A percentile compares a stretch with the other conserved stretches of the same genome.
phyloP scores from a whole-genome alignment of 2,888 invertebrate genomes.

The Zootermopsis nevadensis region DNA sequence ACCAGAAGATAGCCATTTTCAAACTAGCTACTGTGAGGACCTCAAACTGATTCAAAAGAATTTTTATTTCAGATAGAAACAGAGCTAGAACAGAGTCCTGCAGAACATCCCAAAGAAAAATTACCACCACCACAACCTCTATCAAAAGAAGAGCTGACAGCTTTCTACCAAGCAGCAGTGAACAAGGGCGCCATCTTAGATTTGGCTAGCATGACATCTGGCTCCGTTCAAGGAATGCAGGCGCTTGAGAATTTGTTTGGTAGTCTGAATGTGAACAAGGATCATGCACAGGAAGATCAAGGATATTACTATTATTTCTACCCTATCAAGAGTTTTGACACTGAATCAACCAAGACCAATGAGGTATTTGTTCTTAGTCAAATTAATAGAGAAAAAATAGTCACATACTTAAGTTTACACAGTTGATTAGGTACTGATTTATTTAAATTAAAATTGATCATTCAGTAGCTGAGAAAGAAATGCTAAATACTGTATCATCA shows the following conservation, averaged over 20 bases:
- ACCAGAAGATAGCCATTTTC: too few relatives aligned
- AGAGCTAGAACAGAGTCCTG: not conserved
- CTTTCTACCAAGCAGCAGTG: constrained; percentile 65
- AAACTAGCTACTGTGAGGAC: too few relatives aligned
- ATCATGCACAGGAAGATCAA: constrained; percentile 54
- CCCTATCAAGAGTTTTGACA: constrained; percentile 66
- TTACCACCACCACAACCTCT: constrained; percentile 57
- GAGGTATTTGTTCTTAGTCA: constrained; percentile 23
- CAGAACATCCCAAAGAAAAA: not conserved
- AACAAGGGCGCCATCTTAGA: constrained; percentile 59
- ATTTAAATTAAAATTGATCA: not conserved
- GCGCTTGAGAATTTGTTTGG: constrained; percentile 57
- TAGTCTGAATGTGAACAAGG: constrained; percentile 23
- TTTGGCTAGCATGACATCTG: constrained; percentile 54
- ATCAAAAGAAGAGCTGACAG: constrained; percentile 63
- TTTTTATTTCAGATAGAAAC: not conserved
- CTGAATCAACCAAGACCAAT: constrained; percentile 50
- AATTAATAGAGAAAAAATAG: too few relatives aligned
- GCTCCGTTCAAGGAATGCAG: constrained; percentile 60
- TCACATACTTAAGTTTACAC: too few relatives aligned
- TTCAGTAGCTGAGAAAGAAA: not conserved
- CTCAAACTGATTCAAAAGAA: too few relatives aligned
- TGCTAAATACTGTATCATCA: too few relatives aligned
- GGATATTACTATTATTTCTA: constrained; percentile 69
- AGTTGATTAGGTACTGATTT: not conserved